A percentile compares a stretch with the other conserved stretches of the same genome.
Evolutionary conservation across 1,140 invertebrate genomes (phyloP).

Genomic region (Frieseomelitta varia): DNA sequence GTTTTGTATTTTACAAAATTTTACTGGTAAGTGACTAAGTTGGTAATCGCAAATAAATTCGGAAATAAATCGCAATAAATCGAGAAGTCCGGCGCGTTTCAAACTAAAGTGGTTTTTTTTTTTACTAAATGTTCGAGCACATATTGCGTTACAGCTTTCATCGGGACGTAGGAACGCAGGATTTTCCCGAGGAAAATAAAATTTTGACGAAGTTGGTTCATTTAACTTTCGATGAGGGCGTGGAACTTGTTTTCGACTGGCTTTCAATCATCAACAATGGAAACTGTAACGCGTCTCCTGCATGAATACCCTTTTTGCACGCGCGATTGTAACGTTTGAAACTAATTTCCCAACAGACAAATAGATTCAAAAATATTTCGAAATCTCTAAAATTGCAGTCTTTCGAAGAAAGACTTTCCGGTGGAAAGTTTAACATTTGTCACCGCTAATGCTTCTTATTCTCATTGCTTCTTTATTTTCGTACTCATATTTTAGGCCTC

Average conservation of each 20-base stretch:
- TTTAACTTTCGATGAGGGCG: slow-evolving; percentile 9
- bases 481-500: too few species aligned
- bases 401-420: too few species aligned
- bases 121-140: not conserved
- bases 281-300: not conserved
- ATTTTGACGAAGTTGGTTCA: not conserved
- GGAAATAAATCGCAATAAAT: too few species aligned
- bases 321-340: not conserved
- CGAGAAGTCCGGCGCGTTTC: too few species aligned
- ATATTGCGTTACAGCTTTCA: not conserved
- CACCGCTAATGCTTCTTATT: too few species aligned
- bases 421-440: too few species aligned
- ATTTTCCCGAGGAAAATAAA: not conserved
- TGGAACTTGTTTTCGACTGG: not conserved
- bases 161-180: not conserved
- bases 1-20: too few species aligned
- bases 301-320: not conserved
- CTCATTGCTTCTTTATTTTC: too few species aligned
- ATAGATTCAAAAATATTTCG: too few species aligned
- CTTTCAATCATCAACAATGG: not conserved
- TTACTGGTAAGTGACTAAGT: too few species aligned
- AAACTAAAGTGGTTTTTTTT: not conserved
- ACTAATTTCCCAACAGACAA: not conserved
- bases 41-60: too few species aligned
- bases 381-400: too few species aligned